Evolutionary conservation across 1,140 invertebrate species (phyloP), one percentile per base, ranked within the genome.

Genomic region (Drosophila ananassae): DNA sequence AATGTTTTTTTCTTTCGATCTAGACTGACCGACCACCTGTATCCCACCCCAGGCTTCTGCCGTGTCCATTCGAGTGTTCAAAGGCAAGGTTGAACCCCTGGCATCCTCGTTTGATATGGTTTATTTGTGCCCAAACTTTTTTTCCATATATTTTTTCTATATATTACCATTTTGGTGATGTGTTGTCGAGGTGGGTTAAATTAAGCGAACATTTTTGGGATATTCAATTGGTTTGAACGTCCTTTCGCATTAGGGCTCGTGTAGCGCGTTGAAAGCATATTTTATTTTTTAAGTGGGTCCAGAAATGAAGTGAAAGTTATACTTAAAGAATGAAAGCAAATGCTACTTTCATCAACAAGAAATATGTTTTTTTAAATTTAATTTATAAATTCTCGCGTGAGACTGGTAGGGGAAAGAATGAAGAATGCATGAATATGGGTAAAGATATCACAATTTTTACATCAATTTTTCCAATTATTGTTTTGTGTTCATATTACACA

Each of bases 131-230:
- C 48, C 24, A 34, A 48, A 73, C 30, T 63, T 62, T 53, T n/a
- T 10, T 30, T 34, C 32, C 39, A 59, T n/a, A 12, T 37, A 64
- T 60, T 59, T 56, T 46, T 44, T 6, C 44, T 0, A 55, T 41
- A 46, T 71, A 60, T 51, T 9, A 13, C 21, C 22, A 34, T 58
- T 32, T 52, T 57, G 61, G 32, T 25, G 41, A 59, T 52, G 37
- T 52, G 69, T 61, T 51, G 46, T 52, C 39, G 47, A 59, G 52
- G 22, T 53, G 47, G 9, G 46, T 71, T 73, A 63, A 87, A 87
- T 87, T 75, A 87, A 89, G 57, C 60, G 79, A 58, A 82, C 77
- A 89, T 64, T 82, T 71, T 78, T 51, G 51, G 66, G 25, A 55
- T 62, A 77, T 81, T 79, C 67, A 73, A 68, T 79, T 73, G 68